Conservation (phyloP, 2,113 vertebrate species). For the Orthonyx spaldingii region DNA sequence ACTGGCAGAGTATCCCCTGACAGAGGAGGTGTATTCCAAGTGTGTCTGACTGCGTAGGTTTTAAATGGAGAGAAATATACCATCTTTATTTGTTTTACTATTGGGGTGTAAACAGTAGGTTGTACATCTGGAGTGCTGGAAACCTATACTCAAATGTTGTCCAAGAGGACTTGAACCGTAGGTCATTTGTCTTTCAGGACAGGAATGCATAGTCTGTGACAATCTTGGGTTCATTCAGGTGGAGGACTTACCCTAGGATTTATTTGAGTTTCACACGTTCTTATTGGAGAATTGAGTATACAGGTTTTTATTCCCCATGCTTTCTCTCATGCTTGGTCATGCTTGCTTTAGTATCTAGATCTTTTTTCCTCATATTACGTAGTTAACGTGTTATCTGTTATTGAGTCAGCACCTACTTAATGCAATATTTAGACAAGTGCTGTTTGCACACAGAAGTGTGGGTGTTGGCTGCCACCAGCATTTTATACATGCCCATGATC, state of each 20-base stretch:
- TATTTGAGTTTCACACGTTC: not conserved
- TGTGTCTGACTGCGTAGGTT: not conserved
- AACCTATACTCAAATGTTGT: not conserved
- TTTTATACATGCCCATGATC: not conserved
- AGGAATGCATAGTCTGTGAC: not conserved
- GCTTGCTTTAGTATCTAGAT: not conserved
- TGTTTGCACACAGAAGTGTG: not conserved
- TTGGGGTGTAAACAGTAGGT: not conserved
- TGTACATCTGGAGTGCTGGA: not conserved
- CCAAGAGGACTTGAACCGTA: not conserved
- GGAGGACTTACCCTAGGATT: not conserved
- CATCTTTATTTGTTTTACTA: not conserved
- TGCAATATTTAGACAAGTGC: not conserved
- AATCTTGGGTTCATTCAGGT: not conserved
- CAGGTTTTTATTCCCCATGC: not conserved
- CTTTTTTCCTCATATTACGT: not conserved
- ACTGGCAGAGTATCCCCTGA: not conserved
- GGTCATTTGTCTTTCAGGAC: not conserved
- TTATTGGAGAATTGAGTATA: not conserved
- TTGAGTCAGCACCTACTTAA: not conserved
- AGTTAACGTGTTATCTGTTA: not conserved
- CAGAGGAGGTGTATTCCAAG: fast-evolving
- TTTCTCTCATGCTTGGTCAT: not conserved
- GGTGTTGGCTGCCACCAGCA: not conserved
- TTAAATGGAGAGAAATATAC: not conserved